Percentiles rank a stretch among this genome's conserved stretches.
phyloP scores from a whole-genome alignment of 2,113 vertebrate genomes.

The Channa maculata region DNA sequence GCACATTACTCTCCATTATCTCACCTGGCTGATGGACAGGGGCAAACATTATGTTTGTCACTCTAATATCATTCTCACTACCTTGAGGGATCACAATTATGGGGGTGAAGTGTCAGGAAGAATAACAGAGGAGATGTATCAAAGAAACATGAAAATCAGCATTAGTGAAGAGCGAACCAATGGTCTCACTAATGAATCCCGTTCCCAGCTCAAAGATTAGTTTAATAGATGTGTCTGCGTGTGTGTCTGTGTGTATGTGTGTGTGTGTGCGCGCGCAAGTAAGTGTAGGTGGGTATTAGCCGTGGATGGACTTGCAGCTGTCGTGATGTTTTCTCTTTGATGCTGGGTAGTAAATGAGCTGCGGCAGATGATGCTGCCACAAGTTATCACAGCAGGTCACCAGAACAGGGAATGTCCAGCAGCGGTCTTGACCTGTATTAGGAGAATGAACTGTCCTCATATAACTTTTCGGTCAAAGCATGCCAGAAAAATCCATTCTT shows the following conservation, averaged over 20 bases:
- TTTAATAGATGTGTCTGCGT: conserved; percentile 45
- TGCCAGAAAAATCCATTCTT: background rate
- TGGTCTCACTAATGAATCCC: conserved; percentile 65
- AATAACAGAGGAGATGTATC: conserved; percentile 68
- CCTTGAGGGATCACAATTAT: conserved; percentile 68
- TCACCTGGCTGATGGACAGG: conserved; percentile 67
- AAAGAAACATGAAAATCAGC: conserved; percentile 55
- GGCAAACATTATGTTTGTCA: conserved; percentile 69
- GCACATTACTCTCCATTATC: conserved; percentile 77
- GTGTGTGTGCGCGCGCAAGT: too few species aligned
- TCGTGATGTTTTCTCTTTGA: conserved; percentile 70
- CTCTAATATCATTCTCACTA: conserved; percentile 64
- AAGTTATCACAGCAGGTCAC: conserved; percentile 60
- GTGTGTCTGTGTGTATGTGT: conserved; percentile 4
- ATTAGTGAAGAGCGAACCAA: conserved; percentile 43
- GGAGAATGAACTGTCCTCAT: conserved; percentile 3
- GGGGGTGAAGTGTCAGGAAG: conserved; percentile 59
- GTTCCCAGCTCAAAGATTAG: conserved; percentile 48
- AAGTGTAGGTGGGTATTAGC: conserved; percentile 54
- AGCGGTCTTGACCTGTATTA: conserved; percentile 51
- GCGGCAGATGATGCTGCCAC: conserved; percentile 66
- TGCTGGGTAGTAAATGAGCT: conserved; percentile 68
- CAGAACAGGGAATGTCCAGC: conserved; percentile 33
- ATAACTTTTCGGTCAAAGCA: conserved; percentile 5
- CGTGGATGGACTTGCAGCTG: conserved; percentile 60